Base-by-base conservation (phyloP, 2,113 vertebrate species). In the Elephantulus edwardii region DNA sequence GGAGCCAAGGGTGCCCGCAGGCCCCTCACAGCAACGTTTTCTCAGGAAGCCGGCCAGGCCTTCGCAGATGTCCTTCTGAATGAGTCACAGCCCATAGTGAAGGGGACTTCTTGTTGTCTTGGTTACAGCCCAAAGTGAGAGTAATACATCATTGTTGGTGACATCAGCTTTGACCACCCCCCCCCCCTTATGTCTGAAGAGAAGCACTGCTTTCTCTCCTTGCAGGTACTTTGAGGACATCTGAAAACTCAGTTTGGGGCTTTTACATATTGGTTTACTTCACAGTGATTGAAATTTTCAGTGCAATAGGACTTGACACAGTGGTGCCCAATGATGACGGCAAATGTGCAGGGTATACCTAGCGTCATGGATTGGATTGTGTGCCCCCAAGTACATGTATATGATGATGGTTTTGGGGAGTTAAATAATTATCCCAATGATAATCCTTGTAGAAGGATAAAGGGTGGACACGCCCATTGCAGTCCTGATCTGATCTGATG, bases 31-130 rank as follows among this genome's bases (percentile, higher is more conserved):
- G 68, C n/a, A n/a, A 92, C 90, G 90, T 70, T 58, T 80, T 76
- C 93, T 71, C 48, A 68, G 86, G 80, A 79, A 88, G 40, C 78
- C 71, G 86, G 40, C 78, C 71, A 70, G 88, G 85, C 88, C 81
- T 86, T 68, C 30, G 12, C 82, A 44, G 87, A 68, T 0, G 10
- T 81, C 58, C 3, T 71, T 86, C 91, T 54, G 66, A 86, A 81
- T 89, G 79, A 91, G 70, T 95, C 58, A 38, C 89, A 66, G 48
- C 56, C 89, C 75, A 24, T 40, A 16, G 87, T 91, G 93, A 94
- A 93, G 91, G 92, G 82, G 46, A 87, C 50, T 92, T 91, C 81
- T 95, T 71, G 91, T 96, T 93, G 91, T 89, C 93, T 91, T 93
- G 94, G 92, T 95, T 91, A 95, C 84, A 46, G 81, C 80, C 75